phyloP scores from a whole-genome alignment of 2,113 vertebrate species.

The Azemiops feae region DNA sequence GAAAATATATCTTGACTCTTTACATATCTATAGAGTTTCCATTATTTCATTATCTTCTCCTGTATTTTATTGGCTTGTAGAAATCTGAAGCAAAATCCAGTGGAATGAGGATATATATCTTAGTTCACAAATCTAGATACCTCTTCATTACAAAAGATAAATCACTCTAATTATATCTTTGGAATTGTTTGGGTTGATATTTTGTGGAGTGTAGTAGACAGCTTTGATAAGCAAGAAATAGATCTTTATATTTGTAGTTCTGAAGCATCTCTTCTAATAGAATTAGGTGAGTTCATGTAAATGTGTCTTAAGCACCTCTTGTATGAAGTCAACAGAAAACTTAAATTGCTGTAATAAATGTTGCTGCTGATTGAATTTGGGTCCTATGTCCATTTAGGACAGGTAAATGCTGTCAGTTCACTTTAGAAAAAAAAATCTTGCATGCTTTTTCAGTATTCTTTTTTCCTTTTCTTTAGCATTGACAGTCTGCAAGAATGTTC shows the following conservation, averaged over 20 bases:
- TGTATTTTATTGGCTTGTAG: background rate
- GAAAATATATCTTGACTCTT: background rate
- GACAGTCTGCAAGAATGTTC: background rate
- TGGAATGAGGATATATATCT: background rate
- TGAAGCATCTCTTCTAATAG: constrained; percentile 1
- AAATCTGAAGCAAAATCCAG: background rate
- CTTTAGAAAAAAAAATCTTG: background rate
- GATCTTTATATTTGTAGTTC: constrained; percentile 7
- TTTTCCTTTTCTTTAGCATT: background rate
- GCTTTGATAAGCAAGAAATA: constrained; percentile 8
- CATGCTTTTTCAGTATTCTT: background rate
- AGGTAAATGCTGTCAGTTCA: background rate
- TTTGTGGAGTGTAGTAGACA: constrained; percentile 5
- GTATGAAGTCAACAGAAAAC: background rate
- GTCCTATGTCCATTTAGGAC: background rate
- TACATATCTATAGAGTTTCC: background rate
- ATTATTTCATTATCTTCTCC: background rate
- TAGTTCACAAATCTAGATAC: background rate
- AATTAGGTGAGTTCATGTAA: constrained; percentile 10
- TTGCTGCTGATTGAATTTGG: background rate
- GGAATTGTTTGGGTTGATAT: constrained; percentile 11
- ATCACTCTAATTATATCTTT: constrained; percentile 13
- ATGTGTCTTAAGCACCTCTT: background rate
- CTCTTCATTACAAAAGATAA: constrained; percentile 9
- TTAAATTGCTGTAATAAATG: background rate